Conservation (phyloP, 23 tunicate species). For the Botrylloides violaceus region DNA sequence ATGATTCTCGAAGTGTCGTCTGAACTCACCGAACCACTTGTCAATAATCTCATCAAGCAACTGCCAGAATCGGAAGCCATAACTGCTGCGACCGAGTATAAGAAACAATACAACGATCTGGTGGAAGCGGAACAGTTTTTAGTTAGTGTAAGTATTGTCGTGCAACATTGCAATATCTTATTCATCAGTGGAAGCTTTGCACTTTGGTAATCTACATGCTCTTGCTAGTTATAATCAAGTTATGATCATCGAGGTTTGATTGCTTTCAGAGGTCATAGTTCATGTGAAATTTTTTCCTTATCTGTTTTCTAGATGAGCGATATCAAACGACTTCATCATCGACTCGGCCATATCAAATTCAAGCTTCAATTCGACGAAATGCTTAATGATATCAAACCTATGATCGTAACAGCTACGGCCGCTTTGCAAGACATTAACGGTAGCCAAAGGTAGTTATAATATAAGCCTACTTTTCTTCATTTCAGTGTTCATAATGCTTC, state of each 20-base stretch:
- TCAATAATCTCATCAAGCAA: slow-evolving; percentile 79
- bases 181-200: background rate
- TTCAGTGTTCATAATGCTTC: too few relatives aligned
- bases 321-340: slow-evolving; percentile 34
- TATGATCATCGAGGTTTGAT: background rate
- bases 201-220: background rate
- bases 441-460: slow-evolving; percentile 30
- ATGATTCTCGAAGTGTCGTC: slow-evolving; percentile 60
- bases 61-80: slow-evolving; percentile 78
- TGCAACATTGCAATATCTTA: background rate
- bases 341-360: slow-evolving; percentile 80
- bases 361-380: slow-evolving; percentile 80
- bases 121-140: slow-evolving; percentile 85
- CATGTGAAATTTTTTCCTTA: background rate
- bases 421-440: slow-evolving; percentile 68
- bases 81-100: slow-evolving; percentile 52
- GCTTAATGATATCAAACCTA: slow-evolving; percentile 82
- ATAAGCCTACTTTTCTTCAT: too few relatives aligned
- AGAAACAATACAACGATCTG: slow-evolving; percentile 71
- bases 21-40: slow-evolving; percentile 53
- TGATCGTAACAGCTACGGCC: slow-evolving; percentile 85
- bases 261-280: too few relatives aligned
- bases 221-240: background rate
- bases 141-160: slow-evolving; percentile 43
- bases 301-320: slow-evolving; percentile 42